phyloP scores from a whole-genome alignment of 2,888 invertebrate genomes.

The Latrodectus elegans region DNA sequence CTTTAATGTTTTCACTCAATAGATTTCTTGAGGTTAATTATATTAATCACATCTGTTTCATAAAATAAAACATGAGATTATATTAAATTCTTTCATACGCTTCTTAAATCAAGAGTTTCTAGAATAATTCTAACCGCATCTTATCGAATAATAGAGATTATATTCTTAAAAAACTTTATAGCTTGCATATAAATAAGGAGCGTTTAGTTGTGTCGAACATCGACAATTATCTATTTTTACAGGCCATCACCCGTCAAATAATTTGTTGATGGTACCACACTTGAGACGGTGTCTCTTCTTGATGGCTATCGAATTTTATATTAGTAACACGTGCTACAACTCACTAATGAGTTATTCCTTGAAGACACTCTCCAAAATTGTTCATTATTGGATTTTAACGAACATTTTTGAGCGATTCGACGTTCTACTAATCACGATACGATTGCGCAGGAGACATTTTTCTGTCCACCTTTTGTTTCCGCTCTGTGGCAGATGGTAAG shows the following conservation, averaged over 20 bases:
- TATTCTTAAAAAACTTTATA: too few species aligned
- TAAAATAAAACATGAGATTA: too few species aligned
- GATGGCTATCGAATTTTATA: constrained; percentile 66
- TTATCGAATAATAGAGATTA: too few species aligned
- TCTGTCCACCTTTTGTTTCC: constrained; percentile 44
- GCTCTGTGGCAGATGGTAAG: constrained; percentile 8
- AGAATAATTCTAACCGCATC: too few species aligned
- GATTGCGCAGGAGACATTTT: constrained; percentile 61
- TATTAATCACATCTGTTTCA: too few species aligned
- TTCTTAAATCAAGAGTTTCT: too few species aligned
- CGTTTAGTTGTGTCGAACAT: neutral
- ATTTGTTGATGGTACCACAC: constrained; percentile 1
- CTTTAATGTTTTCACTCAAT: too few species aligned
- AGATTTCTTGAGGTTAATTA: too few species aligned
- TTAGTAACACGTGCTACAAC: constrained; percentile 65
- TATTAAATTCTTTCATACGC: too few species aligned
- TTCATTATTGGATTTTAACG: constrained; percentile 69
- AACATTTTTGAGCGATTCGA: constrained; percentile 59
- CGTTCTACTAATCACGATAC: constrained; percentile 54
- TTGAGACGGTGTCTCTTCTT: constrained; percentile 25
- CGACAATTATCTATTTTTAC: neutral
- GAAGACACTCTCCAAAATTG: constrained; percentile 48
- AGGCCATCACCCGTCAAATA: neutral
- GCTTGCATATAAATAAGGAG: too few species aligned
- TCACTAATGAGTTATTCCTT: constrained; percentile 60